Percentiles rank a stretch among this genome's conserved stretches.
phyloP scores from a whole-genome alignment of 2,888 invertebrate genomes.

The Acleris emargana region DNA sequence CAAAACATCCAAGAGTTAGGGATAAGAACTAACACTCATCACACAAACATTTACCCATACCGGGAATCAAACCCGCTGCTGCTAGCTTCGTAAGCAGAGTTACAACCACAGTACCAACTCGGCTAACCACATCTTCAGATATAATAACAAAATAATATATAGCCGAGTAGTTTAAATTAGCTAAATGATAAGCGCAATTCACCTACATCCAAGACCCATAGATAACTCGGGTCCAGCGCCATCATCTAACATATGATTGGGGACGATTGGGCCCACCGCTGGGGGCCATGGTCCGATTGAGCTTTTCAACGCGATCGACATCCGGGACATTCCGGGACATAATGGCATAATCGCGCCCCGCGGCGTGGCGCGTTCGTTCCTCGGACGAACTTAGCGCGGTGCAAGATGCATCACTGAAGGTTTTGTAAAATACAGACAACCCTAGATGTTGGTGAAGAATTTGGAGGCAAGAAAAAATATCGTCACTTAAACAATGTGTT shows the following conservation, averaged over 20 bases:
- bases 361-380: slow-evolving; percentile 51
- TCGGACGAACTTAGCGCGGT: background rate
- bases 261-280: slow-evolving; percentile 57
- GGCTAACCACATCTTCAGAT: background rate
- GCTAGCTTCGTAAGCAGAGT: too few relatives aligned
- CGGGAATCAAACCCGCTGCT: too few relatives aligned
- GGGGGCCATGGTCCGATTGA: slow-evolving; percentile 60
- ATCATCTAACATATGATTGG: slow-evolving; percentile 52
- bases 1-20: too few relatives aligned
- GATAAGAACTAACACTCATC: too few relatives aligned
- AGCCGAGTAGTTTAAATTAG: background rate
- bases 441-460: too few relatives aligned
- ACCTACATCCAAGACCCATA: slow-evolving; percentile 35
- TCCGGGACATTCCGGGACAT: slow-evolving; percentile 62
- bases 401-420: slow-evolving; percentile 20
- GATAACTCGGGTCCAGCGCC: slow-evolving; percentile 34
- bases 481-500: too few relatives aligned
- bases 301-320: slow-evolving; percentile 63
- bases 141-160: background rate
- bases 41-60: too few relatives aligned
- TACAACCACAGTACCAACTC: too few relatives aligned
- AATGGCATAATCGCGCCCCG: slow-evolving; percentile 75
- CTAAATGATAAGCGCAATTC: slow-evolving; percentile 23
- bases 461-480: too few relatives aligned
- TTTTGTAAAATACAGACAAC: too few relatives aligned